Percentiles rank a stretch among this genome's conserved stretches.
Conservation (phyloP, 2,888 invertebrate species). For the Folsomia candida region DNA sequence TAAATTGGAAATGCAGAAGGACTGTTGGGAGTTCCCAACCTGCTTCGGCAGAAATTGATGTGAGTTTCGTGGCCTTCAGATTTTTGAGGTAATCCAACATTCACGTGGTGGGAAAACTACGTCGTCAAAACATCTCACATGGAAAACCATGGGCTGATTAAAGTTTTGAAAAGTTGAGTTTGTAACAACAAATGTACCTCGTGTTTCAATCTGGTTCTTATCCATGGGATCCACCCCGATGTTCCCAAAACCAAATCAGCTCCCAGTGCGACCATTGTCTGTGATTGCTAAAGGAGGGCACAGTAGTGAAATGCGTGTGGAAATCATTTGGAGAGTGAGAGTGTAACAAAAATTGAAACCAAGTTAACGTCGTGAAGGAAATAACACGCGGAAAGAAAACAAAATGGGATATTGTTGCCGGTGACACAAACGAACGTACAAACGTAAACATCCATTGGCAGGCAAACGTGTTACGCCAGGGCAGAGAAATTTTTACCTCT, state of each 20-base stretch:
- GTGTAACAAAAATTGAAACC: neutral
- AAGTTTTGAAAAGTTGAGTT: neutral
- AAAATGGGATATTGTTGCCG: neutral
- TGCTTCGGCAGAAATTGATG: neutral
- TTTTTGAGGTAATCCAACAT: too few relatives aligned
- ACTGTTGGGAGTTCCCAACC: constrained; percentile 7
- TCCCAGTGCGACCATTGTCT: neutral
- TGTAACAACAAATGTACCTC: neutral
- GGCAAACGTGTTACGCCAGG: neutral
- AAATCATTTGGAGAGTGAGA: neutral
- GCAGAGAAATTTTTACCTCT: too few relatives aligned
- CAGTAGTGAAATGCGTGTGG: neutral
- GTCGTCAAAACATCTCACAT: too few relatives aligned
- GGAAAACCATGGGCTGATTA: neutral
- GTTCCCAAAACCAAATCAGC: neutral
- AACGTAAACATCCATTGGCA: too few relatives aligned
- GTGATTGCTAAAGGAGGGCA: neutral
- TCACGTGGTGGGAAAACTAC: neutral
- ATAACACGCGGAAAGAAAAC: neutral
- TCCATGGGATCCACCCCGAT: neutral
- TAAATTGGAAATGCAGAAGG: neutral
- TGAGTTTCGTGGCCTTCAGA: neutral
- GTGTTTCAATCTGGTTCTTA: neutral
- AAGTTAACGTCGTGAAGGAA: neutral
- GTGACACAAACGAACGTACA: neutral